Evolutionary conservation across 2,888 invertebrate genomes (phyloP).

Genomic region (Agrotis clavis): DNA sequence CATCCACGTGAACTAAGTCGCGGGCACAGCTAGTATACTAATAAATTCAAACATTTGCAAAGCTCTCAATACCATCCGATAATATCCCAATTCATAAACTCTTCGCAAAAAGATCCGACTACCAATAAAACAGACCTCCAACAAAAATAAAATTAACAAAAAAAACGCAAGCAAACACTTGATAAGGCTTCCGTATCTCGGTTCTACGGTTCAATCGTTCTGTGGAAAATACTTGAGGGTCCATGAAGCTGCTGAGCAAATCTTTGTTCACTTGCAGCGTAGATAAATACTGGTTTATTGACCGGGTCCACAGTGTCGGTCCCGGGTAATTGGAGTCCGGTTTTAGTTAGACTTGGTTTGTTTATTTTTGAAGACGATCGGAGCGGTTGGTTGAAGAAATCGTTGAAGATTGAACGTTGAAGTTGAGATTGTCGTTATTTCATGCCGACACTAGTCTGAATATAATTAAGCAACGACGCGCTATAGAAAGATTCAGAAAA

Average conservation of each 20-base stretch:
- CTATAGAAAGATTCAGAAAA: no score
- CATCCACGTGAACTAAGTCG: no score
- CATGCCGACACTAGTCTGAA: no score
- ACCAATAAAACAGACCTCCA: conserved; percentile 35
- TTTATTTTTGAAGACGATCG: conserved; percentile 25
- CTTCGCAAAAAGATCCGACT: conserved; percentile 19
- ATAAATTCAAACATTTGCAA: not conserved
- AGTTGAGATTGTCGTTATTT: not conserved
- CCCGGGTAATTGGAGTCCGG: conserved; percentile 47
- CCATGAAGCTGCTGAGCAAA: conserved; percentile 33
- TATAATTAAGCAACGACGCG: no score
- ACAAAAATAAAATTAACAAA: conserved; percentile 3
- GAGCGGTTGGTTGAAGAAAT: not conserved
- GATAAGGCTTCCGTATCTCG: conserved; percentile 17
- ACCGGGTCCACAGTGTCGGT: conserved; percentile 29
- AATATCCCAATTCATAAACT: not conserved
- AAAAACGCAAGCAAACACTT: conserved; percentile 35
- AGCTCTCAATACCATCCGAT: not conserved
- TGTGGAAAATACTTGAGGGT: conserved; percentile 34
- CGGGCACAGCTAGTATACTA: no score
- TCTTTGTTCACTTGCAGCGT: conserved; percentile 44
- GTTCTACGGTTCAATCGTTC: conserved; percentile 28
- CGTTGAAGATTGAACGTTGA: not conserved
- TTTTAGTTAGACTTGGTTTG: conserved; percentile 8
- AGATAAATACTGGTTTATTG: conserved; percentile 43